Conservation (phyloP, 2,888 invertebrate genomes). For the Salpingus planirostris region DNA sequence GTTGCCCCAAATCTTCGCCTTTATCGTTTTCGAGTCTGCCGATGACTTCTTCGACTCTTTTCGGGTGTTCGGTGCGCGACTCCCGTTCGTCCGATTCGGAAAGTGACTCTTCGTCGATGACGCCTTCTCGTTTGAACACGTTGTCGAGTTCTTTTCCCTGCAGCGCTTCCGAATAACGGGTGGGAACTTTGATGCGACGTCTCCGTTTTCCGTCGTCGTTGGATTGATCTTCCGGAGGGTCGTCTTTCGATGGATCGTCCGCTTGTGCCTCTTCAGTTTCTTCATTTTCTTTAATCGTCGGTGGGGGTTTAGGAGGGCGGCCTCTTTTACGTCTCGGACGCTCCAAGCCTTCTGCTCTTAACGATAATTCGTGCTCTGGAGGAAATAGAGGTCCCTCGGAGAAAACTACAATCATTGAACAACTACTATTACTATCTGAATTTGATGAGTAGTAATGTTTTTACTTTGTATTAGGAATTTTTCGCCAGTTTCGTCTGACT, state of each 20-base stretch:
- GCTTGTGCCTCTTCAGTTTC: slow-evolving; percentile 18
- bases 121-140: slow-evolving; percentile 63
- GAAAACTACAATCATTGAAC: slow-evolving; percentile 43
- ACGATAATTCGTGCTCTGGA: slow-evolving; percentile 54
- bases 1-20: slow-evolving; percentile 51
- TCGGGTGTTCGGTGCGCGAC: slow-evolving; percentile 11
- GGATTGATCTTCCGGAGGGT: slow-evolving; percentile 23
- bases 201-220: slow-evolving; percentile 49
- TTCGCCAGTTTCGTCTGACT: slow-evolving; percentile 37
- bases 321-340: slow-evolving; percentile 62
- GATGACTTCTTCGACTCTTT: slow-evolving; percentile 46
- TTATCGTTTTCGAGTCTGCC: slow-evolving; percentile 57
- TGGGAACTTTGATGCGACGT: slow-evolving; percentile 57
- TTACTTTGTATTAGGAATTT: slow-evolving; percentile 48
- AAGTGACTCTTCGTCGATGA: slow-evolving; percentile 52
- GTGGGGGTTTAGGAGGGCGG: slow-evolving; percentile 53
- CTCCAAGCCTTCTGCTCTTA: slow-evolving; percentile 56
- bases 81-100: slow-evolving; percentile 25
- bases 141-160: slow-evolving; percentile 67
- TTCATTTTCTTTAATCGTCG: background rate
- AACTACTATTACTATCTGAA: background rate
- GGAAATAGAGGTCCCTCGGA: slow-evolving; percentile 55
- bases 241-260: slow-evolving; percentile 42
- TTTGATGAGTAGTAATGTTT: slow-evolving; percentile 3
- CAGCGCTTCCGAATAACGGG: slow-evolving; percentile 45